Base-by-base conservation (phyloP, 2,888 invertebrate genomes). In the Cetonia aurata region DNA sequence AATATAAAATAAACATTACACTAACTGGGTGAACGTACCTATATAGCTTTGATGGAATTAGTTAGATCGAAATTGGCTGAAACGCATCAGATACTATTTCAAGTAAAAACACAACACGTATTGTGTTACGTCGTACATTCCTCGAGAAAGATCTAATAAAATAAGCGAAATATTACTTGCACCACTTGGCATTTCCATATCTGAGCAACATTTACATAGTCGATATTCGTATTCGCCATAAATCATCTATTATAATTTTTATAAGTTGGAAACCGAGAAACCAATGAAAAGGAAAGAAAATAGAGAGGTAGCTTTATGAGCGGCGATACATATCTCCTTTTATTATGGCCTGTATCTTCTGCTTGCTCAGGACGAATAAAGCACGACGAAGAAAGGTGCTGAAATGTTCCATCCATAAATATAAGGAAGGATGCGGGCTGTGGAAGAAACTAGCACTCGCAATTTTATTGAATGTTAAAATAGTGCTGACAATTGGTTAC, bases 331-430 rank as follows among this genome's bases (percentile, higher is more conserved):
- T 59, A 59, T 59, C 59, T 59, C 55, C 13, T 59, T 59, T 59
- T 59, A 59, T 59, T 59, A 41, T 41, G 59, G 59, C 44, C 44
- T 44, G 59, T 59, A 59, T 59, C 44, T 59, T 59, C 44, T 59
- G 44, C 44, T 44, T 59, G 25, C 44, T 42, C 44, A n/a, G 41
- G 31, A 67, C 41, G 41, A 42, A 55, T 42, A 44, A 65, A 65
- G 25, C 60, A 60, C 48, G 50, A 12, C 33, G 53, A 42, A 53
- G 44, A 50, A 52, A 67, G 66, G 66, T 67, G 66, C 44, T 53
- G 66, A 67, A 67, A 67, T 52, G 55, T 67, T 52, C 55, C 41
- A 53, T 19, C 42, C 66, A 55, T 67, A 67, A 67, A 67, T 67
- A 67, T 53, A 42, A 41, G 53, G 37, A 19, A 13, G 48, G 66